These are phyloP conservation scores for Battus philenor DNA, from an alignment of 1,140 invertebrate genomes.

Conservation along the genomic window DNA sequence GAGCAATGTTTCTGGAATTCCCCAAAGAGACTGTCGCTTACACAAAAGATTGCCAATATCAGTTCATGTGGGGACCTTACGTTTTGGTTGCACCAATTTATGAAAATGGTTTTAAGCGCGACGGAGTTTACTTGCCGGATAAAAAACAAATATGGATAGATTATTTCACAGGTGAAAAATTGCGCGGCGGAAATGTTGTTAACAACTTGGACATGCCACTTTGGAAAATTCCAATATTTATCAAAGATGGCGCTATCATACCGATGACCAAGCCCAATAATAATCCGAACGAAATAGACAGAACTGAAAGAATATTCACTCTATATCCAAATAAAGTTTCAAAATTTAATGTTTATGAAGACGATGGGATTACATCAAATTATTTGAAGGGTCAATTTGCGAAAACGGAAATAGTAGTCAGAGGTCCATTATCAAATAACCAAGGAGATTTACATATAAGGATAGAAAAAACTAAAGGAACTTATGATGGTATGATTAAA, in stretches of 20 bases:
- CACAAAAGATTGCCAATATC: constrained; percentile 55
- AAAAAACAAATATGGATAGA: constrained; percentile 61
- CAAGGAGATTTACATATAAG: constrained; percentile 36
- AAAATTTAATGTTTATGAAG: constrained; percentile 53
- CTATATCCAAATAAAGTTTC: constrained; percentile 48
- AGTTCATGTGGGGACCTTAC: constrained; percentile 65
- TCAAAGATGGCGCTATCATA: constrained; percentile 63
- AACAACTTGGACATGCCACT: constrained; percentile 47
- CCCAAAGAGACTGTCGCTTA: constrained; percentile 40
- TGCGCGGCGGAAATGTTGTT: constrained; percentile 55
- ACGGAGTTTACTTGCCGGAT: constrained; percentile 53
- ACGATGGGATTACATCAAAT: constrained; percentile 49
- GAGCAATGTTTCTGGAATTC: constrained; percentile 64
- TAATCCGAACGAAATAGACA: constrained; percentile 51
- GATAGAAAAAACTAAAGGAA: constrained; percentile 43
- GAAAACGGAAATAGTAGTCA: constrained; percentile 36
- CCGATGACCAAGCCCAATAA: constrained; percentile 57
- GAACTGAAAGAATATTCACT: constrained; percentile 43
- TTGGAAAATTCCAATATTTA: constrained; percentile 65
- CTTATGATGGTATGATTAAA: constrained; percentile 30
- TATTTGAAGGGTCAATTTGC: constrained; percentile 43
- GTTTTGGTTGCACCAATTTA: constrained; percentile 62
- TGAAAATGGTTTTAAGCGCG: constrained; percentile 30
- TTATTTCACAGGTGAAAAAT: constrained; percentile 55
- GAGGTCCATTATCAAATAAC: constrained; percentile 34